Evolutionary conservation across 2,888 invertebrate species (phyloP).

Genomic region (Carcina quercana): DNA sequence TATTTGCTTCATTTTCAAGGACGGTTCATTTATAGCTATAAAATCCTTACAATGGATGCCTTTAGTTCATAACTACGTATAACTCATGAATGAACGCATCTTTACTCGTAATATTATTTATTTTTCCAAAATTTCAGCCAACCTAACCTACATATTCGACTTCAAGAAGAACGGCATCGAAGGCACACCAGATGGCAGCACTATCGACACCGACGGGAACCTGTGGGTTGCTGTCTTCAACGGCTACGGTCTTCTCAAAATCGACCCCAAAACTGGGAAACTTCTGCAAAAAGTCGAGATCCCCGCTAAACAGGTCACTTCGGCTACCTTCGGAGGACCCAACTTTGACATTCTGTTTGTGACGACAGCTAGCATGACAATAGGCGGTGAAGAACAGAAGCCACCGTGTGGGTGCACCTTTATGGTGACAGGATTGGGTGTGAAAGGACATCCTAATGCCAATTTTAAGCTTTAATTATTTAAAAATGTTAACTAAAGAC

Average conservation of each 20-base stretch:
- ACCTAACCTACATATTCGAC: constrained; percentile 75
- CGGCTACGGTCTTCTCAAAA: constrained; percentile 71
- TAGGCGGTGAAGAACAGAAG: constrained; percentile 37
- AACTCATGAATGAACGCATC: no score
- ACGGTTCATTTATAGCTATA: no score
- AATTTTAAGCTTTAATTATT: constrained; percentile 36
- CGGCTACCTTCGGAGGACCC: constrained; percentile 82
- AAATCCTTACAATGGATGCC: no score
- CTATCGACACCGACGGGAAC: constrained; percentile 83
- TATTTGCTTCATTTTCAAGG: no score
- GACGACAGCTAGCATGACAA: constrained; percentile 68
- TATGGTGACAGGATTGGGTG: constrained; percentile 76
- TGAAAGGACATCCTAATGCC: constrained; percentile 62
- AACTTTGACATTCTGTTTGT: constrained; percentile 81
- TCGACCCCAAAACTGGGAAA: constrained; percentile 70
- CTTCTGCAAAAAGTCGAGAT: constrained; percentile 71
- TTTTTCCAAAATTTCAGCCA: no score
- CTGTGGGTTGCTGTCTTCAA: constrained; percentile 84
- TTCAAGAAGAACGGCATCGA: constrained; percentile 52
- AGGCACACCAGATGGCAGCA: constrained; percentile 80
- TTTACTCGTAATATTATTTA: no score
- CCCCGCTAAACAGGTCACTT: constrained; percentile 79
- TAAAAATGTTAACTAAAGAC: no score
- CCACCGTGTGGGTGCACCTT: constrained; percentile 76
- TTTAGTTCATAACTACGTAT: no score